These are phyloP conservation scores for Morinoia aosen DNA, from an alignment of 2,888 invertebrate genomes.

Conservation along the genomic window DNA sequence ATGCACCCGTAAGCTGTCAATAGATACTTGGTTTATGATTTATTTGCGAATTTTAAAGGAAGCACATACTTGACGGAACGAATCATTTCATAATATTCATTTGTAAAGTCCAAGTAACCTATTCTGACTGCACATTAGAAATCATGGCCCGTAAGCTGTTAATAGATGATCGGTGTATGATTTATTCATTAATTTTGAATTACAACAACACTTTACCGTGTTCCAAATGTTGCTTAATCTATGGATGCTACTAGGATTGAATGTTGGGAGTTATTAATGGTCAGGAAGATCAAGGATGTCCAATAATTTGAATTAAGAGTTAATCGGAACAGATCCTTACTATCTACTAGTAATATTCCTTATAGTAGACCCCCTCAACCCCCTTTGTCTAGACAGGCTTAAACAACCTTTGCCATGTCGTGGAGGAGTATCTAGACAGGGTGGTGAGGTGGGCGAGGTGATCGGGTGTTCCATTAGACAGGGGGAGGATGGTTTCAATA, in stretches of 20 bases:
- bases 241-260: not conserved
- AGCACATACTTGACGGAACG: too few species aligned
- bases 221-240: not conserved
- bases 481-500: not conserved
- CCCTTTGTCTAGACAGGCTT: conserved; percentile 51
- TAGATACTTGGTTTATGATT: too few species aligned
- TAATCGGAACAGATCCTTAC: not conserved
- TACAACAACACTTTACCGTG: not conserved
- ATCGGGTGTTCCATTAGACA: not conserved
- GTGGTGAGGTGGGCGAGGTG: conserved; percentile 51
- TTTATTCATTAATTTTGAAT: too few species aligned
- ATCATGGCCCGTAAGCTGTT: too few species aligned
- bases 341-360: not conserved
- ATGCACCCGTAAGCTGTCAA: too few species aligned
- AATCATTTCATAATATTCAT: too few species aligned
- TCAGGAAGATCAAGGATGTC: not conserved
- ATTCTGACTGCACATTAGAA: too few species aligned
- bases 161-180: too few species aligned
- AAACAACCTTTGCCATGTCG: conserved; percentile 49
- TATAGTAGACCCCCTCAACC: conserved; percentile 39
- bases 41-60: too few species aligned
- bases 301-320: not conserved
- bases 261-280: not conserved
- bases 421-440: conserved; percentile 47
- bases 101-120: too few species aligned